Evolutionary conservation across 2,888 invertebrate genomes (phyloP), one percentile per base, ranked within the genome.

Genomic region (Spilosoma lubricipeda): DNA sequence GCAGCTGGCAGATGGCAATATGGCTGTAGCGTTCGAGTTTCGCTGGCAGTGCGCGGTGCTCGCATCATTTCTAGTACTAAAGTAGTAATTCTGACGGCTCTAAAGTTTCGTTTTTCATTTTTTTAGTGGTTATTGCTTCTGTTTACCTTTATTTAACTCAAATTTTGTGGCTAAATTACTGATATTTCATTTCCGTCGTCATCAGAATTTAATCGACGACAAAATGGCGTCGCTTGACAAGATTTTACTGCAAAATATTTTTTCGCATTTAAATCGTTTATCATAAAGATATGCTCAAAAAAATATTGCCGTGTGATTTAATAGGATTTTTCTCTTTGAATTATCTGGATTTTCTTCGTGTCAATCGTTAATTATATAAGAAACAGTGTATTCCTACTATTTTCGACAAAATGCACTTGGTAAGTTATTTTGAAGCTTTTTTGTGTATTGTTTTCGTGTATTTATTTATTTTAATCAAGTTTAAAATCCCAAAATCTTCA

Each of bases 141-240:
- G 91, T 93, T 93, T 94, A 93, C 88, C 86, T 90, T 87, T 84
- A 90, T 93, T 93, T 92, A 88, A 88, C 84, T 83, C 85, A 86
- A 90, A 88, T 92, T 92, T 87, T 89, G 88, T 90, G 86, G 89
- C 87, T 89, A 92, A 94, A 92, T 90, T 91, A 89, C 87, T 87
- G 86, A 86, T 91, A 90, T 94, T 94, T 94, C 89, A 90, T 92
- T 91, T 94, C 91, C 93, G 90, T 95, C 95, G 95, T 95, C 95
- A 95, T 93, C 95, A 95, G 91, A 92, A 94, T 92, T 94, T 94
- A 92, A 89, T 94, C 93, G 93, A 94, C 94, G 94, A 96, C 96
- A 96, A 96, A 95, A 96, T 96, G 96, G 96, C 96, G 96, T 96
- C 96, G 92, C 95, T 93, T 94, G 93, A 93, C 94, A 92, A 95